A percentile compares a stretch with the other conserved stretches of the same genome.
These are phyloP conservation scores for Altica lythri DNA, from an alignment of 2,888 invertebrate genomes.

Conservation along the genomic window DNA sequence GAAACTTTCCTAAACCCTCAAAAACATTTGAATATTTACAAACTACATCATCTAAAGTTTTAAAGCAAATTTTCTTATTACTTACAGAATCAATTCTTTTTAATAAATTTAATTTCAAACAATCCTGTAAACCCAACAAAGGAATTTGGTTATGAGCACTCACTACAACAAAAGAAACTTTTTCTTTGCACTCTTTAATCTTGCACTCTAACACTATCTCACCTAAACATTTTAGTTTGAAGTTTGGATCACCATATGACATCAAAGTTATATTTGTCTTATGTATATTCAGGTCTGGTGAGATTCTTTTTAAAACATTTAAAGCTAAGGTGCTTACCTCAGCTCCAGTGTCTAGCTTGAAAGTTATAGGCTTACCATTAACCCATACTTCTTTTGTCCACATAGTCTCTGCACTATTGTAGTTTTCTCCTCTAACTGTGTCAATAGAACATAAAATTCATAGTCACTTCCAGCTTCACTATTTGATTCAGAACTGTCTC, in stretches of 20 bases:
- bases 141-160: slow-evolving; percentile 12
- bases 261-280: slow-evolving; percentile 22
- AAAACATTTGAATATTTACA: slow-evolving; percentile 18
- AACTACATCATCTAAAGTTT: slow-evolving; percentile 2
- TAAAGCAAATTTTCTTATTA: no score
- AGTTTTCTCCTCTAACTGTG: not conserved
- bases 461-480: slow-evolving; percentile 20
- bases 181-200: slow-evolving; percentile 4
- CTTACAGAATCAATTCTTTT: slow-evolving; percentile 14
- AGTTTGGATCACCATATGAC: slow-evolving; percentile 23
- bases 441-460: slow-evolving; percentile 23
- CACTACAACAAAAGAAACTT: slow-evolving; percentile 17
- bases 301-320: slow-evolving; percentile 15
- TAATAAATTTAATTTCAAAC: slow-evolving; percentile 21
- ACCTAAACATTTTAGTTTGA: slow-evolving; percentile 21
- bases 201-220: slow-evolving; percentile 4
- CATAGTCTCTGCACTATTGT: slow-evolving; percentile 9
- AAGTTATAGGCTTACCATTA: slow-evolving; percentile 20
- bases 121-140: slow-evolving; percentile 19
- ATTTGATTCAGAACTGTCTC: slow-evolving; percentile 5
- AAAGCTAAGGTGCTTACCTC: slow-evolving; percentile 30
- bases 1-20: slow-evolving; percentile 31
- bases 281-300: not conserved
- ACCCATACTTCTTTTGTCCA: slow-evolving; percentile 24
- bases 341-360: slow-evolving; percentile 31